Conservation (phyloP, 1,140 invertebrate species). For the Octopus sinensis region DNA sequence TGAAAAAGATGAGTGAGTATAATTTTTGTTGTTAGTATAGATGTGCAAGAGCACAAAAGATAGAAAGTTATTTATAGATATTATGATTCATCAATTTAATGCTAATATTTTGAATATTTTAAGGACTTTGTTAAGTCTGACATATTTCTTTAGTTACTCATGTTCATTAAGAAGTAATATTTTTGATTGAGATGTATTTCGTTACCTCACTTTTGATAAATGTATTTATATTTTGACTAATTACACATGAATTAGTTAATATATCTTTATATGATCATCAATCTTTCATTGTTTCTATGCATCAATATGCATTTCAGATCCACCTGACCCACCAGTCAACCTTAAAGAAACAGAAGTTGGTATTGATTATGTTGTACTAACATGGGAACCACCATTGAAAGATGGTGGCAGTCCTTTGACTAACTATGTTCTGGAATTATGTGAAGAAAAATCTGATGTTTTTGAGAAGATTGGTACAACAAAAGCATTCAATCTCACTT, state of each 20-base stretch:
- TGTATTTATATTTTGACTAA: no score
- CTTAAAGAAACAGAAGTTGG: constrained; percentile 90
- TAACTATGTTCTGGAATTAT: constrained; percentile 51
- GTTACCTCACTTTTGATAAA: no score
- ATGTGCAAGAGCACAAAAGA: not conserved
- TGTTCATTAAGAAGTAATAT: no score
- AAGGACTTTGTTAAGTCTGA: no score
- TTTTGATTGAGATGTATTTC: no score
- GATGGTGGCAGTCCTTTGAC: constrained; percentile 91
- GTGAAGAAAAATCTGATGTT: constrained; percentile 25
- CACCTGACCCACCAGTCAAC: constrained; percentile 83
- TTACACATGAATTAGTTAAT: no score
- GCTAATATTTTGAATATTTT: no score
- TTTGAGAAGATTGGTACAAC: not conserved
- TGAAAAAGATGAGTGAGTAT: constrained; percentile 59
- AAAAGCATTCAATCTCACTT: not conserved
- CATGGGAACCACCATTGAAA: constrained; percentile 83
- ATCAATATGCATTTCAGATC: constrained; percentile 60
- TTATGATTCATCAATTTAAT: no score
- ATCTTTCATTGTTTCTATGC: no score
- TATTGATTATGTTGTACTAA: constrained; percentile 87
- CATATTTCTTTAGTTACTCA: no score
- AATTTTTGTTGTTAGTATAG: not conserved
- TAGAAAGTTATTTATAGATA: no score
- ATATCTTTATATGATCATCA: no score